These are phyloP conservation scores for Meiosimyza platycephala DNA, from an alignment of 2,888 invertebrate species.

Conservation along the genomic window DNA sequence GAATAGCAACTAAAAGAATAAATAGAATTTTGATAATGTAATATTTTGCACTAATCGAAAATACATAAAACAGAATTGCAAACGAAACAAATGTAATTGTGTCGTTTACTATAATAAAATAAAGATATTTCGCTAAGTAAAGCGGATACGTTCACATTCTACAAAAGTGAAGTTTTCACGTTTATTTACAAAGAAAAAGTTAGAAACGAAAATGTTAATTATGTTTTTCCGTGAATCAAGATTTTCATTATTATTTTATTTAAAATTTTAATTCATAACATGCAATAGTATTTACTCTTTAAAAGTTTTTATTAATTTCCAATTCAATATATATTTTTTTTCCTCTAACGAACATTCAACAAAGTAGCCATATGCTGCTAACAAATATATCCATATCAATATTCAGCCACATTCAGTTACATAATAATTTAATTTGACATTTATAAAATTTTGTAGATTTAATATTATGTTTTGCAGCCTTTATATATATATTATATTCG, in stretches of 20 bases:
- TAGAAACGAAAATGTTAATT: slow-evolving; percentile 19
- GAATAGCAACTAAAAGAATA: no score
- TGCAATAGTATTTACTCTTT: background rate
- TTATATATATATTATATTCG: no score
- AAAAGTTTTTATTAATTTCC: slow-evolving; percentile 8
- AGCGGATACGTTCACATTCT: slow-evolving; percentile 10
- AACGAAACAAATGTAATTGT: no score
- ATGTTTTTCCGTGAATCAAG: background rate
- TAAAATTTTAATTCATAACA: slow-evolving; percentile 4
- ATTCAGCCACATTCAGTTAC: background rate
- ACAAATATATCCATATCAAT: background rate
- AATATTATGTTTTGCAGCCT: no score
- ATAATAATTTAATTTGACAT: slow-evolving; percentile 18
- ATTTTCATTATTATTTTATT: slow-evolving; percentile 5
- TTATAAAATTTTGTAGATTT: slow-evolving; percentile 18
- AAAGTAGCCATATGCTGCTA: slow-evolving; percentile 11
- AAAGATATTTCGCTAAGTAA: slow-evolving; percentile 13
- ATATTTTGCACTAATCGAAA: slow-evolving; percentile 40
- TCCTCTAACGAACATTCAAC: slow-evolving; percentile 25
- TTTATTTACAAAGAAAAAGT: slow-evolving; percentile 24
- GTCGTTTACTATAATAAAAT: background rate
- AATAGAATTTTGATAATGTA: no score
- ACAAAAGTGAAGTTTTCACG: background rate
- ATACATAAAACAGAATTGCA: background rate
- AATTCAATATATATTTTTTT: slow-evolving; percentile 17